Evolutionary conservation across 2,888 invertebrate species (phyloP).

Genomic region (Apeira syringaria): DNA sequence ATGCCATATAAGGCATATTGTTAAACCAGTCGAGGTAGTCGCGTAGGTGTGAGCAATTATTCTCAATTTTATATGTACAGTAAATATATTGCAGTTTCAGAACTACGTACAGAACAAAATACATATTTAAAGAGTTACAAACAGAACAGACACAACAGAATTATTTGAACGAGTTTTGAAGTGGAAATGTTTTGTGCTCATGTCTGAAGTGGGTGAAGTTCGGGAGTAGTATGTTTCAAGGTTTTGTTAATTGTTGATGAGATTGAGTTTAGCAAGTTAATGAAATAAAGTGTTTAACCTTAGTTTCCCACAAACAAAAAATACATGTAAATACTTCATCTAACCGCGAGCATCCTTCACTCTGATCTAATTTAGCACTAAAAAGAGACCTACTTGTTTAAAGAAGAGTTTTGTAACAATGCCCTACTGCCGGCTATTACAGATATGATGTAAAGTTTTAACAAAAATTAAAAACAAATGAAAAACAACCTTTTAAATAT

Average conservation of each 20-base stretch:
- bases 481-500: too few species aligned
- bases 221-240: conserved; percentile 2
- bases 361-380: too few species aligned
- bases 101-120: conserved; percentile 16
- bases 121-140: conserved; percentile 16
- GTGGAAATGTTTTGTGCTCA: conserved; percentile 3
- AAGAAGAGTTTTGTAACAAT: too few species aligned
- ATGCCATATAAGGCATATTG: too few species aligned
- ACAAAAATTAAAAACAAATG: too few species aligned
- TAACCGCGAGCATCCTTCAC: too few species aligned
- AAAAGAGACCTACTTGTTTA: too few species aligned
- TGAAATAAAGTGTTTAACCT: too few species aligned
- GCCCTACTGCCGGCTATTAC: too few species aligned
- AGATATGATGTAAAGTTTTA: too few species aligned
- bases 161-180: conserved; percentile 7
- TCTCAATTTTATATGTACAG: conserved; percentile 10
- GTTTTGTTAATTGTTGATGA: conserved; percentile 1
- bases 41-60: conserved; percentile 1
- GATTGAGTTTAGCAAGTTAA: neutral
- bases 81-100: conserved; percentile 9
- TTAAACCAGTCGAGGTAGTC: neutral
- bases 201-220: neutral
- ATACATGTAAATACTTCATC: too few species aligned
- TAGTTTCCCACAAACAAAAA: too few species aligned
- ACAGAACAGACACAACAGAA: neutral